Base-by-base conservation (phyloP, 2,113 vertebrate genomes). In the Siniperca chuatsi region DNA sequence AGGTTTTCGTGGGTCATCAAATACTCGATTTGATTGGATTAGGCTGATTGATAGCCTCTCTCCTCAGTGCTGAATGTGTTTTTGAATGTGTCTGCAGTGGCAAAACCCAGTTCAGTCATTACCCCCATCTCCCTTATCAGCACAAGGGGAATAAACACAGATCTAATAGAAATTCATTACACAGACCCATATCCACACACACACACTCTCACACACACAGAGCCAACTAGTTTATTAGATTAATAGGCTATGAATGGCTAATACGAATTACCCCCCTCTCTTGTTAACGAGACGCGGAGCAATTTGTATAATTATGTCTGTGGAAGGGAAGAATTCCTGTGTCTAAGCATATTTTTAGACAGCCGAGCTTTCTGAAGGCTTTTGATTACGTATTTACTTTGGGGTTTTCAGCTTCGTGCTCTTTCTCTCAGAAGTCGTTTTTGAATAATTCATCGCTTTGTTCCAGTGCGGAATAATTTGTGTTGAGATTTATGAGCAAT, bases 111-210 rank as follows among this genome's bases (percentile, higher is more conserved):
- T 91, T 87, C 92, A 91, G 92, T 94, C 92, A 94, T 96, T 96
- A 96, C 92, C 86, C 81, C 72, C 94, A 90, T 91, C 96, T 94
- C 87, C 86, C 96, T 96, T 96, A 96, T 96, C 95, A 96, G 94
- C 92, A 96, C 92, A 79, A 88, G 93, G 94, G 96, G 94, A 96
- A 96, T 96, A 97, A 97, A 96, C 95, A 92, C 95, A 96, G 95
- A 96, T 96, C 90, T 94, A 96, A 96, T 95, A 96, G 95, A 97
- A 97, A 96, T 95, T 96, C 92, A 95, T 96, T 94, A 95, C 84
- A 78, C 87, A 83, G 65, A 86, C 89, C 84, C 80, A 87, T 76
- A 89, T 74, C 87, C 82, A 37, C 75, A 79, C 80, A 79, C 79
- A 81, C 60, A 64, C 83, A 68, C 81, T 44, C 57, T 46, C 73